Percentiles rank a stretch among this genome's conserved stretches.
Conservation (phyloP, 2,888 invertebrate genomes). For the Metacarcinus magister region DNA sequence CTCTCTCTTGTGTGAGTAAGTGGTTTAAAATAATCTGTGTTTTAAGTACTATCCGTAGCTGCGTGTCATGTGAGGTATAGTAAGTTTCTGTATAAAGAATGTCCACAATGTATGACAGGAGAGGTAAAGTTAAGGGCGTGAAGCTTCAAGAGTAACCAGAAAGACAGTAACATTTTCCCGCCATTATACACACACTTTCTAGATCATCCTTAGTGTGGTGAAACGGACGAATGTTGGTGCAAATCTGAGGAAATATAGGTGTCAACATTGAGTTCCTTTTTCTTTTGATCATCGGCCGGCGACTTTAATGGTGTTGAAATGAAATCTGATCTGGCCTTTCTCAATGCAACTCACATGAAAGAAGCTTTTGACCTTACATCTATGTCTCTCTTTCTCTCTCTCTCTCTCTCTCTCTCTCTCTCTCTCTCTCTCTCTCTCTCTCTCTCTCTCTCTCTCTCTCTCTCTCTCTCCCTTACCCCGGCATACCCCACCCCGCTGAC, state of each 20-base stretch:
- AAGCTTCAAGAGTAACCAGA: background rate
- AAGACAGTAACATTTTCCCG: too few species aligned
- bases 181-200: background rate
- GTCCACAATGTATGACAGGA: too few species aligned
- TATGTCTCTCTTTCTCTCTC: too few species aligned
- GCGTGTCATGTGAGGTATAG: too few species aligned
- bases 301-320: background rate
- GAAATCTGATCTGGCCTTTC: background rate
- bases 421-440: too few species aligned
- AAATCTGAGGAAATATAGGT: background rate
- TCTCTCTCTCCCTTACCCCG: background rate
- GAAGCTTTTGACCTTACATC: background rate
- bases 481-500: background rate
- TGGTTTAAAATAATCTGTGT: background rate
- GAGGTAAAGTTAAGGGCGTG: too few species aligned
- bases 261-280: background rate
- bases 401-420: too few species aligned
- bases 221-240: background rate
- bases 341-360: background rate
- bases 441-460: background rate
- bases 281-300: background rate
- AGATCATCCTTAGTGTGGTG: background rate
- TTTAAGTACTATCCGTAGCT: background rate
- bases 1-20: too few species aligned
- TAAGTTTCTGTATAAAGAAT: too few species aligned